A percentile compares a stretch with the other conserved stretches of the same genome.
Evolutionary conservation across 2,888 invertebrate species (phyloP).

Genomic region (Argynnis bischoffii): DNA sequence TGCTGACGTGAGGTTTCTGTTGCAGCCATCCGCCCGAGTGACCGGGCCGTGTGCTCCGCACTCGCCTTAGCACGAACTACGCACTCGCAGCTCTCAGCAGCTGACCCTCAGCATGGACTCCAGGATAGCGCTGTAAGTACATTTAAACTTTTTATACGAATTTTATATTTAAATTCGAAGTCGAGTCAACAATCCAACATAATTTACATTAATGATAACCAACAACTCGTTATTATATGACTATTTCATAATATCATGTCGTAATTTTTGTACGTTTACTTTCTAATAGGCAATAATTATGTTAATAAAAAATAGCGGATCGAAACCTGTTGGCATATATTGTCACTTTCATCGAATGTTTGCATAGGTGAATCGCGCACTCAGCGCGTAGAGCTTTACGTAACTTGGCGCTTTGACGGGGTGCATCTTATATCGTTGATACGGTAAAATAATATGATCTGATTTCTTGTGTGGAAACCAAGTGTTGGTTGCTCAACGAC

Average conservation of each 20-base stretch:
- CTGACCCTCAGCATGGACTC: conserved; percentile 58
- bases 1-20: conserved; percentile 76
- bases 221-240: conserved; percentile 34
- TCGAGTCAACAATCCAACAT: background rate
- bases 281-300: conserved; percentile 64
- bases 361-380: conserved; percentile 51
- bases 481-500: conserved; percentile 75
- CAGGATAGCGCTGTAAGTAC: conserved; percentile 75
- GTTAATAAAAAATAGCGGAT: conserved; percentile 44
- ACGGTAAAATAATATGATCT: conserved; percentile 62
- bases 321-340: conserved; percentile 53
- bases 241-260: conserved; percentile 38
- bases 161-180: background rate
- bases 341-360: conserved; percentile 63
- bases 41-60: conserved; percentile 49
- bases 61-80: conserved; percentile 41
- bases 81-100: conserved; percentile 42
- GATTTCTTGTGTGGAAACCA: conserved; percentile 74
- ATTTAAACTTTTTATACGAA: background rate
- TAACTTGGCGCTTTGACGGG: conserved; percentile 47
- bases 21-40: conserved; percentile 71
- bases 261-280: conserved; percentile 55
- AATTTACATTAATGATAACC: conserved; percentile 22
- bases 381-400: conserved; percentile 47
- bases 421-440: conserved; percentile 47